Evolutionary conservation across 2,113 vertebrate genomes (phyloP).

Genomic region (Paraplagusia blochii): DNA sequence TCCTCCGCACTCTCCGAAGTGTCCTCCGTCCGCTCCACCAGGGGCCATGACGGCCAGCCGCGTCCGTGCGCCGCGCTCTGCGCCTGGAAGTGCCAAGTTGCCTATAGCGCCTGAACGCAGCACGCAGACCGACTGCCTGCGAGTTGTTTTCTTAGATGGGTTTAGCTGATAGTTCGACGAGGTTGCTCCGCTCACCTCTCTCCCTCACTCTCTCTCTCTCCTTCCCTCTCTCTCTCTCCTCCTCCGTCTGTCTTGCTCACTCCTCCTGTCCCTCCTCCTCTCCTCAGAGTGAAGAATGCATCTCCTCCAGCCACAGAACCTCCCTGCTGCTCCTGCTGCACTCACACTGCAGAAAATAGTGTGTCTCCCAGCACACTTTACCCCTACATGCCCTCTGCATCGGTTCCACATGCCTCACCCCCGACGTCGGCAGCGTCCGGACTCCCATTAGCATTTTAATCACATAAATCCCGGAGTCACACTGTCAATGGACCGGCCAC

Average conservation of each 20-base stretch:
- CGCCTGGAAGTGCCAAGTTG: slow-evolving; percentile 54
- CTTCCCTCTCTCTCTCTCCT: slow-evolving; percentile 38
- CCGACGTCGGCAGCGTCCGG: background rate
- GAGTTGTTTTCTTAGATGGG: slow-evolving; percentile 85
- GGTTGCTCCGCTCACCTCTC: slow-evolving; percentile 58
- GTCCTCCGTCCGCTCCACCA: slow-evolving; percentile 58
- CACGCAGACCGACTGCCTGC: slow-evolving; percentile 73
- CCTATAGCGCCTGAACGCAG: slow-evolving; percentile 51
- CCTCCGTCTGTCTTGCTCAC: slow-evolving; percentile 28
- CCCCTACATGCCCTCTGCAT: slow-evolving; percentile 19
- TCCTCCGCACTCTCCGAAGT: slow-evolving; percentile 44
- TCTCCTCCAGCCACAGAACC: slow-evolving; percentile 74
- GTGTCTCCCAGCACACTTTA: slow-evolving; percentile 39
- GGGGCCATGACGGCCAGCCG: slow-evolving; percentile 73
- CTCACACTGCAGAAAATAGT: slow-evolving; percentile 64
- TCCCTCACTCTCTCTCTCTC: slow-evolving; percentile 31
- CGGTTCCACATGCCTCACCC: slow-evolving; percentile 7
- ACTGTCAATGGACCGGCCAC: slow-evolving; percentile 5
- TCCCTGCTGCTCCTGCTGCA: slow-evolving; percentile 46
- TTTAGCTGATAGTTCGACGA: slow-evolving; percentile 83
- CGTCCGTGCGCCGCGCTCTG: slow-evolving; percentile 61
- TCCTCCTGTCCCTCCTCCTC: slow-evolving; percentile 76
- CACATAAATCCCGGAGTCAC: slow-evolving; percentile 23
- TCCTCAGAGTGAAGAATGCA: slow-evolving; percentile 84
- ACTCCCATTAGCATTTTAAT: slow-evolving; percentile 38